These are phyloP conservation scores for Tauraco erythrolophus DNA, from an alignment of 2,113 vertebrate genomes.

Conservation along the genomic window DNA sequence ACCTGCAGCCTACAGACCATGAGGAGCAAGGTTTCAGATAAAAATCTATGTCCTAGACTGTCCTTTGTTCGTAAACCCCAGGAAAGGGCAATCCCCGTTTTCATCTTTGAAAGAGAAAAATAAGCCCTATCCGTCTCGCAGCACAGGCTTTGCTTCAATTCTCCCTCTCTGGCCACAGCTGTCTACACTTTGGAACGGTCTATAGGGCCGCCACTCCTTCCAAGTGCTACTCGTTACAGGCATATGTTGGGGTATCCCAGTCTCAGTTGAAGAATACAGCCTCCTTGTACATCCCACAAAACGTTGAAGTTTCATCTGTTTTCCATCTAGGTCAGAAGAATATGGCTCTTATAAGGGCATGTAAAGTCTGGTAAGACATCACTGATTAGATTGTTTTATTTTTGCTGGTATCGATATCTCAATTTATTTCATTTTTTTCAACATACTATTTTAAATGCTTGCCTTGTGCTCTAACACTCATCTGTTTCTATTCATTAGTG, in stretches of 20 bases:
- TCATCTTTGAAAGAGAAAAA: neutral
- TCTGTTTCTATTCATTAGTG: neutral
- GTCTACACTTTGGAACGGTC: neutral
- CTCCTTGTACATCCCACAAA: neutral
- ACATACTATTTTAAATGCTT: neutral
- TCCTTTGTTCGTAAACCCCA: neutral
- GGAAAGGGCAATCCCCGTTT: neutral
- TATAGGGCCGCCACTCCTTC: neutral
- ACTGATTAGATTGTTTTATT: neutral
- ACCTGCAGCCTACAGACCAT: neutral
- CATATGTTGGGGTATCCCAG: neutral
- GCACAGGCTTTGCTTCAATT: neutral
- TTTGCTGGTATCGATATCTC: neutral
- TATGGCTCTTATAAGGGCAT: neutral
- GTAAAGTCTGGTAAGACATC: neutral
- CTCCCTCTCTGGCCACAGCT: neutral
- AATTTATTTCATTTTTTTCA: conserved; percentile 15
- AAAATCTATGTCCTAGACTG: neutral
- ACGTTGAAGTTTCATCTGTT: neutral
- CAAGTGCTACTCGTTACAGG: accelerated
- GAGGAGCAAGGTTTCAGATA: neutral
- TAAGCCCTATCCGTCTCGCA: neutral
- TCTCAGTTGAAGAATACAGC: neutral
- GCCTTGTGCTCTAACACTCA: neutral
- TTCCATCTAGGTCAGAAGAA: neutral